Percentiles rank a stretch among this genome's conserved stretches.
These are phyloP conservation scores for Periparus ater DNA, from an alignment of 2,797 vertebrate genomes.

Conservation along the genomic window DNA sequence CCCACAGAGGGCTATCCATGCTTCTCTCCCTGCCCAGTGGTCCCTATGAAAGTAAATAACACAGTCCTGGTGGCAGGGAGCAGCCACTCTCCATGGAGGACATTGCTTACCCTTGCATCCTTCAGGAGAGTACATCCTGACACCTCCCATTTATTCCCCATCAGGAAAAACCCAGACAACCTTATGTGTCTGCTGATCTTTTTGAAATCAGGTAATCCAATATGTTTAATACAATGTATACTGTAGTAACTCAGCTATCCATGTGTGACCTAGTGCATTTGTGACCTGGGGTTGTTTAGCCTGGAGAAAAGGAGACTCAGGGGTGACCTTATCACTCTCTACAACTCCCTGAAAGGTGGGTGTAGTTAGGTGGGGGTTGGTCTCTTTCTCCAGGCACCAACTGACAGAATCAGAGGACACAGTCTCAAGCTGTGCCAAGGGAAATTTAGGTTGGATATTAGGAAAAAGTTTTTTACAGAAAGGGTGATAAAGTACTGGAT, in stretches of 20 bases:
- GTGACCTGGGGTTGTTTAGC: no score
- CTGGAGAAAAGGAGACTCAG: no score
- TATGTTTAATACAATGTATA: background rate
- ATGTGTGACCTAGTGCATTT: background rate
- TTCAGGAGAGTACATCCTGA: background rate
- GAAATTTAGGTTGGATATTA: no score
- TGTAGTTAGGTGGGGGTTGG: no score
- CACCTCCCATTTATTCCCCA: background rate
- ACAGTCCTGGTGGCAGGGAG: background rate
- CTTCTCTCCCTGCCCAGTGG: background rate
- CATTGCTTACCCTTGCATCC: background rate
- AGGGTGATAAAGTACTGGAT: no score
- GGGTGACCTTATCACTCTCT: no score
- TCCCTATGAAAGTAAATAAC: background rate
- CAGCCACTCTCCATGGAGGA: background rate
- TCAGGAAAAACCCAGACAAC: fast-evolving
- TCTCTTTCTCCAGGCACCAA: no score
- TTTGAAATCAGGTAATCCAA: background rate
- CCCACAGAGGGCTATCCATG: fast-evolving
- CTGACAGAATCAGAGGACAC: no score
- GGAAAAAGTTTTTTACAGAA: no score
- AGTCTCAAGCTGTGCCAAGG: no score
- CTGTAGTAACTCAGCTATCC: background rate
- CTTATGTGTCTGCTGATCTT: background rate
- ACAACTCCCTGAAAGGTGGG: no score